A percentile compares a stretch with the other conserved stretches of the same genome.
These are phyloP conservation scores for Pasiphila rectangulata DNA, from an alignment of 2,888 invertebrate genomes.

Conservation along the genomic window DNA sequence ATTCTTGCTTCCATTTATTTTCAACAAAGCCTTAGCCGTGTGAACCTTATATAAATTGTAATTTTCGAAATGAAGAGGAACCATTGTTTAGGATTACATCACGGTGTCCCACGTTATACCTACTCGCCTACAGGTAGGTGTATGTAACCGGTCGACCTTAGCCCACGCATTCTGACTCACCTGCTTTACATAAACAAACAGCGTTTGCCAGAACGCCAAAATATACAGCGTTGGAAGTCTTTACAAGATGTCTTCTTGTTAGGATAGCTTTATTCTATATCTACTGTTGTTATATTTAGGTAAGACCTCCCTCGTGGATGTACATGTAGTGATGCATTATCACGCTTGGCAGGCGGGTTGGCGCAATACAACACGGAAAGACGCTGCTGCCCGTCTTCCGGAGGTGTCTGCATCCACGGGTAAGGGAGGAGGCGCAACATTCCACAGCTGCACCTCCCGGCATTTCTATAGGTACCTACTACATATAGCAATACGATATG, in stretches of 20 bases:
- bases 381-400: too few relatives aligned
- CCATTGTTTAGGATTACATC: slow-evolving; percentile 9
- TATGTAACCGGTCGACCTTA: slow-evolving; percentile 24
- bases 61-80: slow-evolving; percentile 7
- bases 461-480: too few relatives aligned
- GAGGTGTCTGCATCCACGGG: too few relatives aligned
- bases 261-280: too few relatives aligned
- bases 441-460: too few relatives aligned
- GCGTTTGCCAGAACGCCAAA: slow-evolving; percentile 21
- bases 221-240: slow-evolving; percentile 5
- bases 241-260: neutral
- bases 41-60: neutral
- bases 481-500: too few relatives aligned
- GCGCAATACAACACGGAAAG: too few relatives aligned
- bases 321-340: too few relatives aligned
- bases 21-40: neutral
- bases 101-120: slow-evolving; percentile 3
- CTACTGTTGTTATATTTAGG: too few relatives aligned
- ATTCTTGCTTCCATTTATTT: neutral
- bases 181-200: slow-evolving; percentile 30
- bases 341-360: too few relatives aligned
- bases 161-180: slow-evolving; percentile 33
- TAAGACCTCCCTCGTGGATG: too few relatives aligned
- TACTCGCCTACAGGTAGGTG: neutral
- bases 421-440: too few relatives aligned